Percentiles rank a stretch among this genome's conserved stretches.
phyloP scores from a whole-genome alignment of 2,113 vertebrate genomes.

The Sardina pilchardus region DNA sequence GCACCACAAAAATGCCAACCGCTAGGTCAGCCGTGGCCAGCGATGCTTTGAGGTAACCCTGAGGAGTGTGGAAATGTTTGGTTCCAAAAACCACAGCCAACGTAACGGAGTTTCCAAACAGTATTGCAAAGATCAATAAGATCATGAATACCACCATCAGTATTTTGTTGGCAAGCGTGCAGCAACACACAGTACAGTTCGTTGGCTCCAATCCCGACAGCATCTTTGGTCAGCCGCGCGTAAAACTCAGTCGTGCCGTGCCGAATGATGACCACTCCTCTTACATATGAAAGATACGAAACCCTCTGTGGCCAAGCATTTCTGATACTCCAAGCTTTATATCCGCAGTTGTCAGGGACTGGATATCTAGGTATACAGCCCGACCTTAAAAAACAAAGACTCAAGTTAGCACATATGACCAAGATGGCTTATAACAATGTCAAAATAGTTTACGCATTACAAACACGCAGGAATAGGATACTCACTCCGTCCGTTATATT shows the following conservation, averaged over 20 bases:
- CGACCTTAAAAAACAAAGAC: not conserved
- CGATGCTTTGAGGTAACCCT: constrained; percentile 78
- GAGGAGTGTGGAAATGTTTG: constrained; percentile 72
- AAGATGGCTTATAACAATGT: not conserved
- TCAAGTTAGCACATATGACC: not conserved
- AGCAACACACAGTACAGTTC: constrained; percentile 72
- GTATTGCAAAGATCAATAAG: constrained; percentile 65
- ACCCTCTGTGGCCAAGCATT: not conserved
- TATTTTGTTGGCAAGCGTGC: constrained; percentile 65
- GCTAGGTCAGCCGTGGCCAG: constrained; percentile 74
- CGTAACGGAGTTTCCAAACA: constrained; percentile 73
- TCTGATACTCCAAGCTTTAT: not conserved
- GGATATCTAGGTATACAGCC: not conserved
- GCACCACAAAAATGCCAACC: constrained; percentile 74
- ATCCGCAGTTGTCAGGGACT: not conserved
- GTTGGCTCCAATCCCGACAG: constrained; percentile 50
- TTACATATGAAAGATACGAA: not conserved
- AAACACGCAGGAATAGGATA: not conserved
- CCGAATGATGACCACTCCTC: not conserved
- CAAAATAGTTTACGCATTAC: not conserved
- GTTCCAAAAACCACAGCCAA: constrained; percentile 72
- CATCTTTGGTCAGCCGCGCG: constrained; percentile 51
- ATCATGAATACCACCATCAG: constrained; percentile 73
- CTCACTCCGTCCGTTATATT: not conserved
- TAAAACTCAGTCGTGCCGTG: constrained; percentile 28